These are phyloP conservation scores for Drosophila kurseongensis DNA, from an alignment of 1,140 invertebrate genomes.

Conservation along the genomic window DNA sequence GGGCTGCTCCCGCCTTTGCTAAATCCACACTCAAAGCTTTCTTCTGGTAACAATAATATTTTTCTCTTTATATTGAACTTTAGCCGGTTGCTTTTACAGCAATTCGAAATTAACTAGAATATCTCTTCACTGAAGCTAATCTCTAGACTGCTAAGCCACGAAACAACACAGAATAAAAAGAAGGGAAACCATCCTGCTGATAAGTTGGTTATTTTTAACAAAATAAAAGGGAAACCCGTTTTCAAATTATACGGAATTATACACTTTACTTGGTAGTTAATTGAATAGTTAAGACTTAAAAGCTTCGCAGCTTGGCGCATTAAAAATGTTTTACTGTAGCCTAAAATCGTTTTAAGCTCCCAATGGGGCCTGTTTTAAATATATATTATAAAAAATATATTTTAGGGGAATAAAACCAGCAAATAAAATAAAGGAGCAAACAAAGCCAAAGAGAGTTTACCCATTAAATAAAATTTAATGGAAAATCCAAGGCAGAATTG, in stretches of 20 bases:
- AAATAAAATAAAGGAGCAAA: slow-evolving; percentile 16
- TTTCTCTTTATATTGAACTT: slow-evolving; percentile 73
- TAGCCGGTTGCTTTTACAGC: slow-evolving; percentile 72
- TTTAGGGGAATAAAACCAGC: slow-evolving; percentile 56
- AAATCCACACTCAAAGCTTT: slow-evolving; percentile 72
- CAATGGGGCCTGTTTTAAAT: slow-evolving; percentile 59
- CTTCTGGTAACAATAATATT: slow-evolving; percentile 83
- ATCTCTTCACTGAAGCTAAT: slow-evolving; percentile 66
- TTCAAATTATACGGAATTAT: slow-evolving; percentile 70
- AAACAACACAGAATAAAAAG: slow-evolving; percentile 25
- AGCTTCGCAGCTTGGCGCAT: slow-evolving; percentile 71
- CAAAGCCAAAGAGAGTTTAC: slow-evolving; percentile 12
- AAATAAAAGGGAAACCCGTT: slow-evolving; percentile 42
- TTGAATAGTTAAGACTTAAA: slow-evolving; percentile 71
- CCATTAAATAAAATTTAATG: slow-evolving; percentile 32
- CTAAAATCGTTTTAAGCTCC: slow-evolving; percentile 68
- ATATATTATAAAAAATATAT: slow-evolving; percentile 39
- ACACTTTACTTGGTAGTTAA: slow-evolving; percentile 68
- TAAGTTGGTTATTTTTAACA: slow-evolving; percentile 56
- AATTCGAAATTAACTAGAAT: slow-evolving; percentile 54
- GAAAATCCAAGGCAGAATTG: slow-evolving; percentile 8
- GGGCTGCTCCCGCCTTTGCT: slow-evolving; percentile 66
- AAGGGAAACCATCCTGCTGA: slow-evolving; percentile 52
- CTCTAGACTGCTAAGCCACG: slow-evolving; percentile 75
- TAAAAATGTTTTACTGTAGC: slow-evolving; percentile 81